Evolutionary conservation across 53 echinoderm and acorn worm genomes (phyloP), one percentile per base, ranked within the genome.

Genomic region (Apostichopus leukothele): DNA sequence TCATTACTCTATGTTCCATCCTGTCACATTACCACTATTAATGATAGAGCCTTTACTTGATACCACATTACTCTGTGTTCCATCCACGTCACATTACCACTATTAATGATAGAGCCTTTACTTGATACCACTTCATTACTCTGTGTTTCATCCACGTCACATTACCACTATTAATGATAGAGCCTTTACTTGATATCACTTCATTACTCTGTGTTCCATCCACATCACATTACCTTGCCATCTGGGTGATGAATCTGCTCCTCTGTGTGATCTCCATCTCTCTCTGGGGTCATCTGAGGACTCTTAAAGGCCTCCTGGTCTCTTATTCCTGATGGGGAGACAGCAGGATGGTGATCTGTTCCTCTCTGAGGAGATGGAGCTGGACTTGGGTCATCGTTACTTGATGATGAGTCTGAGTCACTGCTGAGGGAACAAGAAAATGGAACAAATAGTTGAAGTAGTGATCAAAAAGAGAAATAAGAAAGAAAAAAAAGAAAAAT

Each of bases 181-280:
- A 39, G 39, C 39, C 25, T 25, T 25, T 39, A 39, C 39, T 39
- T 39, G 39, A 39, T 39, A 39, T 39, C 39, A 39, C 39, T 39
- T 39, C 39, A 39, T 39, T 39, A 39, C 57, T 57, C 57, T 57
- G 57, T 57, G 25, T 25, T 25, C n/a, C n/a, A n/a, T n/a, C 9
- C 6, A 6, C 55, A 55, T 55, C 8, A 39, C 11, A 1, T 27
- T 67, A 95, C 95, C 95, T 98, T 98, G 53, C 98, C 98, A 91
- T 95, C 95, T 53, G 94, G 90, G 71, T 98, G 98, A 66, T 94
- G 89, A 13, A 95, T 90, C 63, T 95, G 93, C 39, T 89, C 88
- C 9, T 76, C 87, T 11, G 84, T 78, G 52, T 80, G 73, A 22
- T 80, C 89, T 16, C 78, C 89, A 7, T 90, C 91, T 67, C 84